A percentile compares a stretch with the other conserved stretches of the same genome.
Conservation (phyloP, 1,140 invertebrate species). For the Oreohelix idahoensis region DNA sequence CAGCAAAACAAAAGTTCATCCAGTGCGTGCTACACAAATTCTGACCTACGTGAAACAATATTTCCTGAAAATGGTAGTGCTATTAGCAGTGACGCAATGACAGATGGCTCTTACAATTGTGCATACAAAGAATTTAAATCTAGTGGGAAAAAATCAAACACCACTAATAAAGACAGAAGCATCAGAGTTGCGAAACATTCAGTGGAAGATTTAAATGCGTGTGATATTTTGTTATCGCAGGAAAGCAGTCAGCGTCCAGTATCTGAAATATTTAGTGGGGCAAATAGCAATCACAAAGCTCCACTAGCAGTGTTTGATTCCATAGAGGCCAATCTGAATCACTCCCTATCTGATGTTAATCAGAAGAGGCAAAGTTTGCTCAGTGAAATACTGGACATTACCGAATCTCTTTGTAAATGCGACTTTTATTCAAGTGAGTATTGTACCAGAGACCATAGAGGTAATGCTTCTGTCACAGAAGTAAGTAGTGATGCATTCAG, state of each 20-base stretch:
- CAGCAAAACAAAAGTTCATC: conserved; percentile 5
- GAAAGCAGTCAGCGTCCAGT: background rate
- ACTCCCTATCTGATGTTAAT: background rate
- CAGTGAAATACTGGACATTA: conserved; percentile 31
- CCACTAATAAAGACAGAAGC: conserved; percentile 17
- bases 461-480: background rate
- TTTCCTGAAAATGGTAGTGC: background rate
- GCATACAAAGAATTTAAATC: conserved; percentile 30
- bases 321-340: conserved; percentile 22
- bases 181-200: background rate
- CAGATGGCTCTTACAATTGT: background rate
- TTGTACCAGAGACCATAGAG: background rate
- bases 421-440: conserved; percentile 32
- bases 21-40: background rate
- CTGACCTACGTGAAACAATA: background rate
- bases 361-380: conserved; percentile 23
- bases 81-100: background rate
- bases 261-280: conserved; percentile 37
- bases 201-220: conserved; percentile 35
- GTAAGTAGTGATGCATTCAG: background rate
- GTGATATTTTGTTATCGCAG: conserved; percentile 41
- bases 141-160: conserved; percentile 25
- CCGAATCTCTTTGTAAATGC: conserved; percentile 28
- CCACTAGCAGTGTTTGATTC: conserved; percentile 52
- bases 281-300: conserved; percentile 38